Conservation (phyloP, 1,140 invertebrate genomes). For the Drosophila nikananu region DNA sequence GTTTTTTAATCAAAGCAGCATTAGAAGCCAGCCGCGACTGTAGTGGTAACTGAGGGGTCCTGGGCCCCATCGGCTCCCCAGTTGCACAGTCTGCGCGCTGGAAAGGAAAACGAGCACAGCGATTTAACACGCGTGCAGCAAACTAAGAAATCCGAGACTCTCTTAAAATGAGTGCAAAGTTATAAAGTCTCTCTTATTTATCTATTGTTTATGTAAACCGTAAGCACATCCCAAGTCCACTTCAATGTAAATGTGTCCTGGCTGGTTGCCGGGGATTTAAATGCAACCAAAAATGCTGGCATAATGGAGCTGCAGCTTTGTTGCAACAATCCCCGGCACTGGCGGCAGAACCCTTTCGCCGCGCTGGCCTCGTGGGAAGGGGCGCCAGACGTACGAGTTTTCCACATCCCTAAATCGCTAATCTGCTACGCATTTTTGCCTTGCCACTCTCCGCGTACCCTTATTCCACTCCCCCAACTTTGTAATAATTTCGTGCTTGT, state of each 20-base stretch:
- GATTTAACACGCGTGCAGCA: not conserved
- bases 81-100: not conserved
- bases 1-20: slow-evolving; percentile 83
- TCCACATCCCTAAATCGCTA: slow-evolving; percentile 83
- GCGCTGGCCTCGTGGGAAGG: not conserved
- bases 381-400: slow-evolving; percentile 78
- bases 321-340: slow-evolving; percentile 44
- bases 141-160: not conserved
- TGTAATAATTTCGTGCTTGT: slow-evolving; percentile 69
- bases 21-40: slow-evolving; percentile 51
- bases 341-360: slow-evolving; percentile 55
- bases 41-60: slow-evolving; percentile 10
- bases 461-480: slow-evolving; percentile 10
- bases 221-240: not conserved
- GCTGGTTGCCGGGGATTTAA: slow-evolving; percentile 33
- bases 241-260: not conserved
- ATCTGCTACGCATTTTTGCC: slow-evolving; percentile 81
- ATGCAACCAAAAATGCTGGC: slow-evolving; percentile 46
- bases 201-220: not conserved
- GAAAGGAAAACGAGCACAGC: not conserved
- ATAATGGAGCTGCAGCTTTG: slow-evolving; percentile 51
- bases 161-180: not conserved
- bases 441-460: slow-evolving; percentile 41
- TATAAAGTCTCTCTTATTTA: not conserved
- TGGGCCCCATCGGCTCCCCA: slow-evolving; percentile 18